Evolutionary conservation across 2,113 vertebrate genomes (phyloP).

Genomic region (Ptilorrhoa leucosticta): DNA sequence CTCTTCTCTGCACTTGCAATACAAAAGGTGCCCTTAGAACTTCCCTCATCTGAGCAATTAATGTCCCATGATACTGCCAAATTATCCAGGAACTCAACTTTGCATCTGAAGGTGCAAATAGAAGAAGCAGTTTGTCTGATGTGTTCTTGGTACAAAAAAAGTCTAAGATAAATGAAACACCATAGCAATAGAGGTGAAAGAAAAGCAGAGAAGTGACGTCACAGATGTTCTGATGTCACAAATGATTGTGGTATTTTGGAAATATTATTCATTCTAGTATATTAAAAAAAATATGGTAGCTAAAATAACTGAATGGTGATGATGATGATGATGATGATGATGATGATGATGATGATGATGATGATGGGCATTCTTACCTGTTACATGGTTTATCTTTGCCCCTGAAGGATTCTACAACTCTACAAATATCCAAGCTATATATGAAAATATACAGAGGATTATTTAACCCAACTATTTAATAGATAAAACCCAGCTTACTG

Average conservation of each 20-base stretch:
- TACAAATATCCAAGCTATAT: background rate
- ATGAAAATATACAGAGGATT: background rate
- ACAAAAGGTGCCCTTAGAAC: background rate
- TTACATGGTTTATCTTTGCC: background rate
- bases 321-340: background rate
- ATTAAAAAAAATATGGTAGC: background rate
- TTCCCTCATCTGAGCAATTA: background rate
- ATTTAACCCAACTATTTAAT: background rate
- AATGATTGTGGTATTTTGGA: background rate
- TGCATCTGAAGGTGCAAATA: background rate
- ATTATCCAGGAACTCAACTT: background rate
- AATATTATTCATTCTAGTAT: background rate
- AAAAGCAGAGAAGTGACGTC: background rate
- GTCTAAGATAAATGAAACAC: background rate
- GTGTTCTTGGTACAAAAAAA: background rate
- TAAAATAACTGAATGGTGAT: background rate
- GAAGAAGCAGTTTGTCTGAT: background rate
- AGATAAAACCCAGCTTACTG: background rate
- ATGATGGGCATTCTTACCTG: background rate
- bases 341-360: background rate
- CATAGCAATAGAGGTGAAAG: background rate
- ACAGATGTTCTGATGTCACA: background rate
- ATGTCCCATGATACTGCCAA: background rate
- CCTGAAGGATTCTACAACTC: background rate
- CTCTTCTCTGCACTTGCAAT: background rate